phyloP scores from a whole-genome alignment of 2,113 vertebrate genomes.

The Columba livia region DNA sequence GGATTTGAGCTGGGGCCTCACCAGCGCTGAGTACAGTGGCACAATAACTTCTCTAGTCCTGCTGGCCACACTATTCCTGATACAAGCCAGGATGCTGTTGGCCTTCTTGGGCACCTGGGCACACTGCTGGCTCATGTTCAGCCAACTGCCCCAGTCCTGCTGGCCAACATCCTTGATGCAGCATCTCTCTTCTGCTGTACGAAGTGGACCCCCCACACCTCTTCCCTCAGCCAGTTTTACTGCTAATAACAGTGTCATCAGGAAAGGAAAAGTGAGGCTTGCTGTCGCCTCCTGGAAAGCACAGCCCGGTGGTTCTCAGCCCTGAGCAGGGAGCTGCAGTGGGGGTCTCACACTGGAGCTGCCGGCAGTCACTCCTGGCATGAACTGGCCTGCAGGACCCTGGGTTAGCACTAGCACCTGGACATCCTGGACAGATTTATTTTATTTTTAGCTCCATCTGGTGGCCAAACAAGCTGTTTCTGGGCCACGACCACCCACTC shows the following conservation, averaged over 20 bases:
- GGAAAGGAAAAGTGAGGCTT: not conserved
- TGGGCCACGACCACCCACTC: not conserved
- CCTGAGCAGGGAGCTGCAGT: not conserved
- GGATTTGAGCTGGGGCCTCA: no score
- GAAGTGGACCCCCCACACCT: not conserved
- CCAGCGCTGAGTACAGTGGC: no score
- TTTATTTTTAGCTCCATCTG: not conserved
- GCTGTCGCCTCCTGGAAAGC: not conserved
- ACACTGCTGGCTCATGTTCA: no score
- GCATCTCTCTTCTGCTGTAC: not conserved
- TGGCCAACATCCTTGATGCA: not conserved
- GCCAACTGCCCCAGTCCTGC: no score
- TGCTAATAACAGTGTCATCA: not conserved
- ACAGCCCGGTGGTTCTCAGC: not conserved
- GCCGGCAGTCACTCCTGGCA: not conserved
- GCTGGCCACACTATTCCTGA: no score
- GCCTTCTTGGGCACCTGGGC: no score
- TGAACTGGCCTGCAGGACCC: not conserved
- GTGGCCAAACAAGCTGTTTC: not conserved
- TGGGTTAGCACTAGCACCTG: accelerated
- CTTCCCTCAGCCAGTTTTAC: not conserved
- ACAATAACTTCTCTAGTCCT: no score
- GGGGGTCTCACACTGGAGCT: not conserved
- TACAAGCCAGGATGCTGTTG: no score
- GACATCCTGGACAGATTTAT: not conserved